These are phyloP conservation scores for Actinostola sp. DNA, from an alignment of 92 coral and sea anemone species.

Conservation along the genomic window DNA sequence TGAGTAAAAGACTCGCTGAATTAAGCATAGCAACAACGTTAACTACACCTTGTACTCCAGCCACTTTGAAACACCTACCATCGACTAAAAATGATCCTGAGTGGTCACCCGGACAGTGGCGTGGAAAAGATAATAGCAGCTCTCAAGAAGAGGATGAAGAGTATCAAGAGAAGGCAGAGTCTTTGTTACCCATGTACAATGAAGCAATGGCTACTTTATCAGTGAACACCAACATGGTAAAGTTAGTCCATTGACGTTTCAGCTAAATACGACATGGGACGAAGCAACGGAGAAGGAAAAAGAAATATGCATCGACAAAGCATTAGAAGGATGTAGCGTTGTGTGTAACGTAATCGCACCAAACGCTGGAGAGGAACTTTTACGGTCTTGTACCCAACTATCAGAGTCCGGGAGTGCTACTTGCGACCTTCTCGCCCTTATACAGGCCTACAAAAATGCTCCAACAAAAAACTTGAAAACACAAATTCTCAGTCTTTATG, in stretches of 20 bases:
- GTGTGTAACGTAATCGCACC: constrained; percentile 29
- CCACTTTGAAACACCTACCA: too few species aligned
- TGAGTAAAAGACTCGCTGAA: too few species aligned
- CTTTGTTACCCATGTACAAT: background rate
- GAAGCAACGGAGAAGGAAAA: constrained; percentile 12
- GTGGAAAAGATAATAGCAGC: too few species aligned
- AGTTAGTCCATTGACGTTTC: background rate
- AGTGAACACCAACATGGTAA: background rate
- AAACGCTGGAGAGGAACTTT: constrained; percentile 15
- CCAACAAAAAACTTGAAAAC: constrained; percentile 26
- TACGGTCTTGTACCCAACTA: constrained; percentile 10
- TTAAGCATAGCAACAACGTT: too few species aligned
- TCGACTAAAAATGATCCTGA: too few species aligned
- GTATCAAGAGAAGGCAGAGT: too few species aligned
- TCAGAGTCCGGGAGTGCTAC: background rate
- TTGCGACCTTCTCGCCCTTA: constrained; percentile 1
- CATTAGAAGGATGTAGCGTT: constrained; percentile 24
- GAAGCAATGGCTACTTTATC: background rate
- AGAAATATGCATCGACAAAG: constrained; percentile 20
- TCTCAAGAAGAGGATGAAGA: too few species aligned
- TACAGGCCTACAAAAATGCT: constrained; percentile 19
- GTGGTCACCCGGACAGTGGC: too few species aligned
- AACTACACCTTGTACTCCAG: too few species aligned
- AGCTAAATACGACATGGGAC: constrained; percentile 5
- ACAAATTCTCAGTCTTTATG: constrained; percentile 34